Evolutionary conservation across 2,797 vertebrate species (phyloP).

Genomic region (Eospalax fontanierii): DNA sequence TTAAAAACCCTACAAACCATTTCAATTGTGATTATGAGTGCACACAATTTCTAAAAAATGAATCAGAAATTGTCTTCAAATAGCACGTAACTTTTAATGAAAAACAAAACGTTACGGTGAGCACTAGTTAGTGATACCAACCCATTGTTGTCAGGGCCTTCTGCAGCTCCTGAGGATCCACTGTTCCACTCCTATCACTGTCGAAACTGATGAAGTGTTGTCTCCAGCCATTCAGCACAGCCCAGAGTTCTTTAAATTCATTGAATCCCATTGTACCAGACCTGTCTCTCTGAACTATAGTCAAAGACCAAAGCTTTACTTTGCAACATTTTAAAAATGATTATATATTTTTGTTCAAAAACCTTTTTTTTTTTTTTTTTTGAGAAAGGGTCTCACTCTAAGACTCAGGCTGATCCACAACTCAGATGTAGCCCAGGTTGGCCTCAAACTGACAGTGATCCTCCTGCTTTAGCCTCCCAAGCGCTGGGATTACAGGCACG

Average conservation of each 20-base stretch:
- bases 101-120: neutral
- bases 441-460: neutral
- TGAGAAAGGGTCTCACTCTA: neutral
- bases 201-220: slow-evolving; percentile 91
- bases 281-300: slow-evolving; percentile 89
- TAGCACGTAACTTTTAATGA: neutral
- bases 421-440: neutral
- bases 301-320: slow-evolving; percentile 84
- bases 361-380: neutral
- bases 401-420: neutral
- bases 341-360: too few species aligned
- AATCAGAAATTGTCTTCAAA: neutral
- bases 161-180: slow-evolving; percentile 91
- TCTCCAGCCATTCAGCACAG: slow-evolving; percentile 91
- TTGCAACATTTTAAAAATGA: slow-evolving; percentile 12
- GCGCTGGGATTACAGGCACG: neutral
- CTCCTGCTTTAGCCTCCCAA: neutral
- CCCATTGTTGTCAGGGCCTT: slow-evolving; percentile 90
- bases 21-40: neutral
- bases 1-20: neutral
- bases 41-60: neutral
- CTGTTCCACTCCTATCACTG: slow-evolving; percentile 88
- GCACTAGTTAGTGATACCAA: slow-evolving; percentile 70
- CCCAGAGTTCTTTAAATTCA: slow-evolving; percentile 92
- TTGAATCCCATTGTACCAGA: slow-evolving; percentile 92